Conservation (phyloP, 92 coral and sea anemone genomes). For the Hydrozoanthus gracilis region DNA sequence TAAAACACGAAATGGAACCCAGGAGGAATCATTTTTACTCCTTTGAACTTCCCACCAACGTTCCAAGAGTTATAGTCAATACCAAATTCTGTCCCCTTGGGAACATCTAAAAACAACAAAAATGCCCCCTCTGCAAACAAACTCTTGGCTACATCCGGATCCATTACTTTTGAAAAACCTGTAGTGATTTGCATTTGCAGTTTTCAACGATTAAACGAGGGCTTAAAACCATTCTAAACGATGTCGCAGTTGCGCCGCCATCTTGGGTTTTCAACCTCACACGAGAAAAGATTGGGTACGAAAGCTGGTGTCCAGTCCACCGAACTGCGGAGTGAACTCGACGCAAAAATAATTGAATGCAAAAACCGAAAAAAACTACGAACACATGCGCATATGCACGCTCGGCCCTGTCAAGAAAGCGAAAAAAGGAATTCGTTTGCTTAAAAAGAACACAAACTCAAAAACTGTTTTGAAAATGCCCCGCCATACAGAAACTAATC, state of each 20-base stretch:
- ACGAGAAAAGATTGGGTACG: slow-evolving; percentile 5
- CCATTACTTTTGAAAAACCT: slow-evolving; percentile 67
- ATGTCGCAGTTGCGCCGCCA: background rate
- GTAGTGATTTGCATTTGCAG: background rate
- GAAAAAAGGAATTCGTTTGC: too few relatives aligned
- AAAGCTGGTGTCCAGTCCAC: slow-evolving; percentile 15
- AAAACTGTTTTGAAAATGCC: too few relatives aligned
- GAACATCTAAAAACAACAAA: slow-evolving; percentile 80
- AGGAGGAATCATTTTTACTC: slow-evolving; percentile 97
- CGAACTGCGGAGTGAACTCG: background rate
- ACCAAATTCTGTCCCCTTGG: slow-evolving; percentile 90
- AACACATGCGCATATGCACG: too few relatives aligned
- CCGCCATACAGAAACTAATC: too few relatives aligned
- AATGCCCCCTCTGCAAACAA: slow-evolving; percentile 83
- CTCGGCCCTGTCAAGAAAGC: too few relatives aligned
- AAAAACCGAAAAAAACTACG: too few relatives aligned
- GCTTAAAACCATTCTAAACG: background rate
- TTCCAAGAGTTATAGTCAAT: slow-evolving; percentile 94
- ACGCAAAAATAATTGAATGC: background rate
- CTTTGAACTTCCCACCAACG: slow-evolving; percentile 88
- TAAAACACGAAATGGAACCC: slow-evolving; percentile 90
- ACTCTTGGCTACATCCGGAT: slow-evolving; percentile 76
- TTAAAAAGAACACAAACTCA: too few relatives aligned
- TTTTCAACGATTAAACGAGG: too few relatives aligned
- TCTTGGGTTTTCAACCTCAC: slow-evolving; percentile 16